Conservation (phyloP, 2,797 vertebrate species). For the Cossypha polioptera region DNA sequence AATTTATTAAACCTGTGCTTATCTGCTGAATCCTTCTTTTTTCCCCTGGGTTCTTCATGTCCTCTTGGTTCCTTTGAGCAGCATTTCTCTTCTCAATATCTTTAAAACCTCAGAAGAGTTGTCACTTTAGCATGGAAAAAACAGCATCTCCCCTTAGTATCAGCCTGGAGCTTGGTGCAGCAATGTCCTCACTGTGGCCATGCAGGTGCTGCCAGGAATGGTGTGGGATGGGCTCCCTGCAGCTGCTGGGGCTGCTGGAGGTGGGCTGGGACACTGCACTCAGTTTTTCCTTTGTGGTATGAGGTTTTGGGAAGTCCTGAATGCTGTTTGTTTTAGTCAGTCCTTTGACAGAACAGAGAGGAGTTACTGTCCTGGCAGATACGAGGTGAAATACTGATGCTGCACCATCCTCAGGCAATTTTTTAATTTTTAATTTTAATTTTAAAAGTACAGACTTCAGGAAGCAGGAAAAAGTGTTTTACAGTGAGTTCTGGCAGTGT, state of each 20-base stretch:
- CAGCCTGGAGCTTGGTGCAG: background rate
- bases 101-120: background rate
- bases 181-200: fast-evolving
- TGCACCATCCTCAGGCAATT: background rate
- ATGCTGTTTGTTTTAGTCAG: background rate
- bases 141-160: background rate
- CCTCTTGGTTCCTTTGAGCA: background rate
- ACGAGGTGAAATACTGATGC: background rate
- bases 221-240: background rate
- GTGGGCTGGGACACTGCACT: background rate
- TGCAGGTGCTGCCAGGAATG: background rate
- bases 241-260: background rate
- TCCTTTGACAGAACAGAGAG: background rate
- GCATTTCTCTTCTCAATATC: background rate
- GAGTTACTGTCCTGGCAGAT: background rate
- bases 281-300: fast-evolving
- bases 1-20: background rate
- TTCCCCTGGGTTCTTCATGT: background rate
- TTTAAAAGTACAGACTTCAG: background rate
- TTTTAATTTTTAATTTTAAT: background rate
- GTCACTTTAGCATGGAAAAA: background rate
- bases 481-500: background rate
- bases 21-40: background rate
- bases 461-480: background rate
- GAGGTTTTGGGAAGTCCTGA: background rate